Evolutionary conservation across 2,888 invertebrate species (phyloP), one percentile per base, ranked within the genome.

Genomic region (Microplitis deprimator): DNA sequence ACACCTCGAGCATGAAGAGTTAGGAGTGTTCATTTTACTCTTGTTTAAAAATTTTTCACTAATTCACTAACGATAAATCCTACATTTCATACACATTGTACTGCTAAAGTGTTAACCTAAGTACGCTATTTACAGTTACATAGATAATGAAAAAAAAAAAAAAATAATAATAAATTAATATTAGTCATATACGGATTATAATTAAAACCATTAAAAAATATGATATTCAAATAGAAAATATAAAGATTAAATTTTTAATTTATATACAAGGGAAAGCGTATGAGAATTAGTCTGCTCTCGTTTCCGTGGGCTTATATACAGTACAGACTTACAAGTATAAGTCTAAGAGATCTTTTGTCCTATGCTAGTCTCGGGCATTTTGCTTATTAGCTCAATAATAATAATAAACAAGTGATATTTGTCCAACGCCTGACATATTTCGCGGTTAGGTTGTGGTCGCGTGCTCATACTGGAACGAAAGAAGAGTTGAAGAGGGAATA

Each of bases 391-490:
- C 8, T 62, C 20, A 20, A 62, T 62, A 20, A 62, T 62, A 20
- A 62, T 17, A 62, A 62, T 62, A 62, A 62, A 20, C 20, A 65
- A 29, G 65, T 29, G 65, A 29, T 65, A 65, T 65, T 65, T 65
- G 65, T 29, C 10, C 50, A 50, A 50, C 13, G 50, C 50, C 50
- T 50, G 50, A 50, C 20, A 65, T 29, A 65, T 65, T 65, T 65
- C 10, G 65, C 29, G 65, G 65, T 65, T 65, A 20, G 29, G 38
- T 29, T 65, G 65, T 13, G 65, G 65, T 65, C 65, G 65, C 65
- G 65, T 65, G 65, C 65, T 65, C 29, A 29, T 29, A 65, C 29
- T 65, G 65, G 65, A 65, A 65, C 65, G 65, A 65, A 65, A 38
- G 20, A 65, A 65, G 65, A 20, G 65, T 50, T 50, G 50, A 50